phyloP scores from a whole-genome alignment of 2,113 vertebrate species.

The Noctilio leporinus region DNA sequence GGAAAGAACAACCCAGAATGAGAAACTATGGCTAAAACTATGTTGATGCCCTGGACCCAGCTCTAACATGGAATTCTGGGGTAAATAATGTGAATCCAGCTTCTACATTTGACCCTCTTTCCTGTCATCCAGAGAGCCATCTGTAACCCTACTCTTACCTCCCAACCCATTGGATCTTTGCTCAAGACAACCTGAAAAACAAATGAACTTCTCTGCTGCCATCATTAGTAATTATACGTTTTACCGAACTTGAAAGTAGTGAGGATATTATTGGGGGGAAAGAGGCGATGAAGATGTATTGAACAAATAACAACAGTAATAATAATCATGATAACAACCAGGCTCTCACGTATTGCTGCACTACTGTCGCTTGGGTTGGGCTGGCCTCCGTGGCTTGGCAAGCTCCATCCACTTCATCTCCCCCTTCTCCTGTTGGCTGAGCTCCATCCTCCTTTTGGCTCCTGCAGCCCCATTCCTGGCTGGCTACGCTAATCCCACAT shows the following conservation, averaged over 20 bases:
- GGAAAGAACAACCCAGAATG: background rate
- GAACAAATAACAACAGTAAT: background rate
- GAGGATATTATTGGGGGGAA: background rate
- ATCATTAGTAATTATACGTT: background rate
- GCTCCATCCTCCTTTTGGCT: constrained; percentile 75
- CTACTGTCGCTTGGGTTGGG: constrained; percentile 72
- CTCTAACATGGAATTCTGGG: background rate
- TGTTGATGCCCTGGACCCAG: background rate
- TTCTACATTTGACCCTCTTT: background rate
- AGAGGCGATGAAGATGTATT: background rate
- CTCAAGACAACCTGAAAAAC: background rate
- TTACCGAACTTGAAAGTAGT: background rate
- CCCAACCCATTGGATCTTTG: background rate
- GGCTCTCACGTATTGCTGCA: constrained; percentile 55
- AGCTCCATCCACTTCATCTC: constrained; percentile 69
- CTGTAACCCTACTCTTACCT: background rate
- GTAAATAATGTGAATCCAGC: too few species aligned
- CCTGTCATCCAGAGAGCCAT: background rate
- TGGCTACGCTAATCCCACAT: constrained; percentile 77
- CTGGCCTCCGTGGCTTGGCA: constrained; percentile 74
- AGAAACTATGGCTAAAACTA: background rate
- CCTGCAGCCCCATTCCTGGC: constrained; percentile 66
- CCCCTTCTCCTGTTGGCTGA: constrained; percentile 75
- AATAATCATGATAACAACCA: constrained; percentile 2
- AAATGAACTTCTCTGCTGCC: background rate